Evolutionary conservation across 1,140 invertebrate species (phyloP).

Genomic region (Drosophila willistoni): DNA sequence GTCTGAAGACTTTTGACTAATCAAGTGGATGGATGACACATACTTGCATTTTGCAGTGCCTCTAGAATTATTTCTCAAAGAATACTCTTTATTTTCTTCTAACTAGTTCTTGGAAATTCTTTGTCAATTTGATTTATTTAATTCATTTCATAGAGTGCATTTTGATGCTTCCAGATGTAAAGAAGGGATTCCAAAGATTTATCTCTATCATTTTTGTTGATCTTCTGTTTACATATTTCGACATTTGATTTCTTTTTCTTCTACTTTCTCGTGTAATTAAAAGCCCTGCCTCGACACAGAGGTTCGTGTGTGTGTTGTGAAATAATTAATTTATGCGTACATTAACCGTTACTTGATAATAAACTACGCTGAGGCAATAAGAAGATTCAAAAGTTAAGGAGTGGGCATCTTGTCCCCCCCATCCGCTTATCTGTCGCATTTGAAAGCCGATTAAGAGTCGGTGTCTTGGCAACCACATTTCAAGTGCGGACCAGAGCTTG

Average conservation of each 20-base stretch:
- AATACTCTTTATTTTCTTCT: conserved; percentile 19
- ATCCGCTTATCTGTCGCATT: conserved; percentile 52
- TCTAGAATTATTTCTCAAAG: conserved; percentile 12
- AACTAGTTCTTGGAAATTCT: neutral
- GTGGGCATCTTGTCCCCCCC: neutral
- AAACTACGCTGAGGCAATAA: conserved; percentile 22
- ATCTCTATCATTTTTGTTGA: conserved; percentile 61
- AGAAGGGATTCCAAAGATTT: conserved; percentile 46
- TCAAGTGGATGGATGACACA: conserved; percentile 21
- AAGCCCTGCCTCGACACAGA: conserved; percentile 32
- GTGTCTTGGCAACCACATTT: conserved; percentile 35
- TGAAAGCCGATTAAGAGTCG: conserved; percentile 64
- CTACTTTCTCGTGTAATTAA: conserved; percentile 25
- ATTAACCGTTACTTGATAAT: conserved; percentile 78
- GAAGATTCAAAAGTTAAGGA: conserved; percentile 2
- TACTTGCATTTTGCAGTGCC: neutral
- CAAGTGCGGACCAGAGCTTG: conserved; percentile 43
- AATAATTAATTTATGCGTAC: conserved; percentile 79
- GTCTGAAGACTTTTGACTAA: conserved; percentile 17
- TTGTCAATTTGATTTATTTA: conserved; percentile 62
- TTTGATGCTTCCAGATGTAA: conserved; percentile 16
- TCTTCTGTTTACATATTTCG: conserved; percentile 63
- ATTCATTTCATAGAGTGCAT: conserved; percentile 39
- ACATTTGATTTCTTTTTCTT: conserved; percentile 44
- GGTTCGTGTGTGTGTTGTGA: conserved; percentile 49